Evolutionary conservation across 2,888 invertebrate species (phyloP), one percentile per base, ranked within the genome.

Genomic region (Lampropteryx suffumata): DNA sequence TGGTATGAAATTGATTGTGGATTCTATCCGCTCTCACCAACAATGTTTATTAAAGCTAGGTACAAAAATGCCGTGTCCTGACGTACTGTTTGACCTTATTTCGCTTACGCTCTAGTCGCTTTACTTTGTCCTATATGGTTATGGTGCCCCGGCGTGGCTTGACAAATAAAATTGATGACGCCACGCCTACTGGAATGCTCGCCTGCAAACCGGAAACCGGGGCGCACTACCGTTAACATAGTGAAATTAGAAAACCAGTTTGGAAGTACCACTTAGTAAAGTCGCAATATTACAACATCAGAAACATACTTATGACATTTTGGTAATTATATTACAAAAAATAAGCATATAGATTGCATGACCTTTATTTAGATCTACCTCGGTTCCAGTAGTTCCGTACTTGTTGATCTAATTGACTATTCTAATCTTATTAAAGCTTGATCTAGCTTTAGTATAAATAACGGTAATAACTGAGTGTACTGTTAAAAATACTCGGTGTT

Each of bases 191-290:
- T 67, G 83, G 83, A 77, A 83, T 83, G 81, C 73, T 65, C 71
- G 80, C 70, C 67, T 65, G 74, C 73, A 67, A 72, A 78, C 80
- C 84, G 85, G 84, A 83, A 82, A 85, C 76, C 75, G 69, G 78
- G 67, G 71, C 84, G 76, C 74, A 73, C 76, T 83, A 84, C 87
- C 83, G 87, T 84, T 88, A 86, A 60, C 74, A 71, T 70, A 70
- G 68, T 79, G 71, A 78, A 79, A 83, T 85, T 84, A 83, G 79
- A 79, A 78, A 80, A 82, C 77, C 63, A 65, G 79, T 75, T 77
- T 67, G 41, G 59, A 61, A 69, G 59, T 61, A 64, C 59, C 37
- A 37, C 37, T 43, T 37, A 49, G 28, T 27, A 32, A 33, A 30
- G 43, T 44, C 39, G 44, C 50, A 37, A 11, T 29, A 10, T 21